Base-by-base conservation (phyloP, 1,140 invertebrate genomes). In the Ceratina australensis region DNA sequence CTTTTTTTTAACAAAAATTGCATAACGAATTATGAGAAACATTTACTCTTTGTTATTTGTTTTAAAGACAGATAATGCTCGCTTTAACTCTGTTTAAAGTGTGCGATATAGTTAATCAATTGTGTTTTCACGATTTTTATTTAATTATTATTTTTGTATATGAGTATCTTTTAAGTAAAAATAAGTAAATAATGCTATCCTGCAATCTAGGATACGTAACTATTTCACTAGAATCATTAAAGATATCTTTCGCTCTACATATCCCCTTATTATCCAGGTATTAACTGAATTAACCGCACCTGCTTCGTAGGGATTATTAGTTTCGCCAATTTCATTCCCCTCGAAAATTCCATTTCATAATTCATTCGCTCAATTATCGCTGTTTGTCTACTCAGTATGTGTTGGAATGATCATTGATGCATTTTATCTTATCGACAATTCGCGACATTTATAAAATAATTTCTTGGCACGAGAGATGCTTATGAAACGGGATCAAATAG, bases 391-490 rank as follows among this genome's bases (percentile, higher is more conserved):
- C 2, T 18, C 50, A 52, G 7, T 2, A 3, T 7, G 10, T 16
- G n/a, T 8, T n/a, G n/a, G n/a, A n/a, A 2, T 18, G 20, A 66
- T 47, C 8, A n/a, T 28, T 7, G 47, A 59, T 50, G 59, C 24
- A 63, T 52, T 63, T 60, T 16, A 52, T 26, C 0, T n/a, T 15
- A 56, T 57, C 33, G 18, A 57, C 22, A 5, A 15, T 47, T 59
- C 52, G 26, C 20, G 10, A 54, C 60, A 20, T n/a, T n/a, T 64
- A 52, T 18, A 18, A 13, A 33, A 52, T 73, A 72, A 72, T 73
- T 64, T n/a, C 7, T 26, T 3, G 15, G 10, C 5, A 42, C 33
- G 5, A 42, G 5, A 42, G 10, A 42, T 42, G 33, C 10, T 42
- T 42, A 42, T 42, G 10, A 42, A 42, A 42, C 33, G 5, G 0